Percentiles rank a stretch among this genome's conserved stretches.
Evolutionary conservation across 2,888 invertebrate species (phyloP).

Genomic region (Lepidochitona cinerea): DNA sequence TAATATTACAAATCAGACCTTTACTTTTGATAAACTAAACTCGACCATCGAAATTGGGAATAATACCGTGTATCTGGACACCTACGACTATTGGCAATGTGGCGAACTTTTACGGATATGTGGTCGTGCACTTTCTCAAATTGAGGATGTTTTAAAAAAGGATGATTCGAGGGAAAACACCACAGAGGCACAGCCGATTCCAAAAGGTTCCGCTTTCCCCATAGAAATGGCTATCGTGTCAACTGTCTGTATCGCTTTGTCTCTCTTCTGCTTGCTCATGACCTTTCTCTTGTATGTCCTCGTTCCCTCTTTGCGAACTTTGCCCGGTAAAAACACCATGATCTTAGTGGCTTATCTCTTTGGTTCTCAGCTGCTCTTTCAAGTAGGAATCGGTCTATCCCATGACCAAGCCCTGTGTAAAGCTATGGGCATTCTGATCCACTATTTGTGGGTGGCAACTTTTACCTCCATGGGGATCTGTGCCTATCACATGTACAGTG

Average conservation of each 20-base stretch:
- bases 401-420: background rate
- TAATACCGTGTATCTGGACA: background rate
- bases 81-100: background rate
- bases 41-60: background rate
- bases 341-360: background rate
- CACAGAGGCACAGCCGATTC: background rate
- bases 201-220: background rate
- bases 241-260: background rate
- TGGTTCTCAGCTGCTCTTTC: background rate
- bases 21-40: background rate
- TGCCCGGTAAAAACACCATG: slow-evolving; percentile 1
- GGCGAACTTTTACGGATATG: background rate
- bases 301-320: background rate
- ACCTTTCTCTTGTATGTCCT: background rate
- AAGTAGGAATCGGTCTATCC: background rate
- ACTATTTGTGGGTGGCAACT: background rate
- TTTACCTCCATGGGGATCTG: background rate
- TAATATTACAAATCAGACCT: background rate
- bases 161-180: background rate
- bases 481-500: background rate
- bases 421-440: background rate
- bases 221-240: background rate
- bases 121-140: background rate
- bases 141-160: background rate
- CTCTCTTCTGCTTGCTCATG: background rate